Conservation (phyloP, 2,797 vertebrate genomes). For the Chaetodon trifasciatus region DNA sequence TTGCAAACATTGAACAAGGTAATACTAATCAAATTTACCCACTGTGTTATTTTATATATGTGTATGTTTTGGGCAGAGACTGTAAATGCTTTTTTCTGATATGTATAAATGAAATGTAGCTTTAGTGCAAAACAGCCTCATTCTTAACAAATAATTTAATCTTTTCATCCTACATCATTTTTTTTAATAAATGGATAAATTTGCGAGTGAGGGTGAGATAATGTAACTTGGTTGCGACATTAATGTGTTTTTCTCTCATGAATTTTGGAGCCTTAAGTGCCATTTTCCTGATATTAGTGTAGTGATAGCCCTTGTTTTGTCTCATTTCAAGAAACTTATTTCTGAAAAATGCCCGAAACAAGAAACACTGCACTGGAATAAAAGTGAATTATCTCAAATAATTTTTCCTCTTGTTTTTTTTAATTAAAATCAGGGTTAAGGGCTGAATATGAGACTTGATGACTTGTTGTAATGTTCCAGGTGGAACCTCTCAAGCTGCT, state of each 20-base stretch:
- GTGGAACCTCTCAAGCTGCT: slow-evolving; percentile 1
- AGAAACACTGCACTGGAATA: background rate
- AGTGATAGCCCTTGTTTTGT: slow-evolving; percentile 1
- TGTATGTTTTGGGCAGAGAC: background rate
- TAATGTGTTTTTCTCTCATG: slow-evolving; percentile 9
- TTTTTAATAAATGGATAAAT: background rate
- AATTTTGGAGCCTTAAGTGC: background rate
- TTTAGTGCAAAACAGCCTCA: background rate
- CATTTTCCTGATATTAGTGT: background rate
- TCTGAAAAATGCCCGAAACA: slow-evolving; percentile 29
- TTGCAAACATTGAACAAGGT: slow-evolving; percentile 10
- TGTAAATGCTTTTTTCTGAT: background rate
- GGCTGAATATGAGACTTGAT: slow-evolving; percentile 27
- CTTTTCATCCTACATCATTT: background rate
- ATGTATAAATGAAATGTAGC: background rate
- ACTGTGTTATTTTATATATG: background rate
- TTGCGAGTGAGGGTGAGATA: background rate
- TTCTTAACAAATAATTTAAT: slow-evolving; percentile 7
- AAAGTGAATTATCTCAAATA: slow-evolving; percentile 3
- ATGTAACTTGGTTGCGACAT: slow-evolving; percentile 15
- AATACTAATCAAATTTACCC: background rate
- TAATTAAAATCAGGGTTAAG: slow-evolving; percentile 26
- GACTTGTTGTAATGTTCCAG: slow-evolving; percentile 3
- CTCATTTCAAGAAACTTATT: slow-evolving; percentile 7
- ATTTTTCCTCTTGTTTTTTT: background rate